Base-by-base conservation (phyloP, 92 coral and sea anemone genomes). In the Chrysogorgia sp. region DNA sequence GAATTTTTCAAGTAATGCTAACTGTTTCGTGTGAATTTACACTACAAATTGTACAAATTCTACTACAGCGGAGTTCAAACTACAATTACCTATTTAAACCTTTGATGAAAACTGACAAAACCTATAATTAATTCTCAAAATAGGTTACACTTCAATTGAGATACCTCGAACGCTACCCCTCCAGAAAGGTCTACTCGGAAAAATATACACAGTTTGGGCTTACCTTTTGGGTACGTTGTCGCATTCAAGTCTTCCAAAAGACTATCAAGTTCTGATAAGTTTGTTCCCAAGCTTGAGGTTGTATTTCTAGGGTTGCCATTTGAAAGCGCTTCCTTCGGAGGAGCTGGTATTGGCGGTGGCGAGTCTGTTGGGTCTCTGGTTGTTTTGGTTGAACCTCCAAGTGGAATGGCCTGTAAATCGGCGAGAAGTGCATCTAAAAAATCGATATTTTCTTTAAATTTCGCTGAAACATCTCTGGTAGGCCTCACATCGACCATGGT, bases 231-330 rank as follows among this genome's bases (percentile, higher is more conserved):
- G 25, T 85, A 88, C 21, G 90, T 40, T 5, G 98, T 90, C 57
- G 80, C 87, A 26, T 94, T 90, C 48, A 94, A 79, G 23, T 92
- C 96, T 68, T 94, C 98, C 56, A 94, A 58, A 40, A 94, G 75
- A 58, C 92, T 92, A 85, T 94, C 98, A 60, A 94, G 62, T 81
- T 94, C 98, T 5, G 97, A 94, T 13, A 94, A 92, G 74, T 94
- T 94, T 74, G 88, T 88, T 17, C 96, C 97, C 75, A 94, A 86
- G 67, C 92, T 91, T 19, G 96, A 80, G 8, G 71, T 65, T 10
- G 79, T 71, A 31, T 71, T 56, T 32, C 78, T 21, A 33, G 78
- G 26, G 15, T 41, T 71, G 32, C 78, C 78, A 53, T 71, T 71
- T 17, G 63, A 23, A 23, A 57, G 63, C 3, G 63, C 6, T 19